These are phyloP conservation scores for Rhinogobio ventralis DNA, from an alignment of 2,797 vertebrate genomes.

Conservation along the genomic window DNA sequence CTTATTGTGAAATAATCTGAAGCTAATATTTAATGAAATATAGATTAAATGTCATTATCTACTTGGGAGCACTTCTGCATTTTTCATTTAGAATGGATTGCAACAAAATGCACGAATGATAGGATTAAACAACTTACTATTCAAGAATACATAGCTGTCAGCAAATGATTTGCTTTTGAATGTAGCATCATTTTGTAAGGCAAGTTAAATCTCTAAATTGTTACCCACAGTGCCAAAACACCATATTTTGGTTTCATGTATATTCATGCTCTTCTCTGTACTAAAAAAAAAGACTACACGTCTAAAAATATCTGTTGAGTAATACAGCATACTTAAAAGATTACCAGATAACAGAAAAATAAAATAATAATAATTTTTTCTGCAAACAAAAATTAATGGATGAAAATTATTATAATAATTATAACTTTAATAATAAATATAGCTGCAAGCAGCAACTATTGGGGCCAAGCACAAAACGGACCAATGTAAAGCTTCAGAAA, in stretches of 20 bases:
- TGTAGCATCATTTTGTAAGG: not conserved
- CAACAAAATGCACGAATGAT: not conserved
- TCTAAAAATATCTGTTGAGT: not conserved
- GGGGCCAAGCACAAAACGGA: too few species aligned
- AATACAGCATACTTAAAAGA: not conserved
- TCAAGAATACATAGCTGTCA: not conserved
- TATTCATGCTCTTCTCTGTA: not conserved
- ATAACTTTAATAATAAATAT: too few species aligned
- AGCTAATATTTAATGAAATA: constrained; percentile 21
- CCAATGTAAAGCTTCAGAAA: too few species aligned
- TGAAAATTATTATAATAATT: too few species aligned
- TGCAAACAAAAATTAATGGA: too few species aligned
- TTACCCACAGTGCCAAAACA: not conserved
- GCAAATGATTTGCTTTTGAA: not conserved
- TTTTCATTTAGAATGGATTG: constrained; percentile 4
- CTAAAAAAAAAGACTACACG: not conserved
- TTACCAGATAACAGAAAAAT: not conserved
- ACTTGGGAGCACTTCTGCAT: not conserved
- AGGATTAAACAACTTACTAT: constrained; percentile 6
- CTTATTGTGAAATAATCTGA: constrained; percentile 8
- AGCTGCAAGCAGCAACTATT: too few species aligned
- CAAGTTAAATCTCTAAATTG: not conserved
- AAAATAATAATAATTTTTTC: not conserved
- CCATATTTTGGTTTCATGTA: not conserved
- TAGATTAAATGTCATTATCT: constrained; percentile 22